A percentile compares a stretch with the other conserved stretches of the same genome.
These are phyloP conservation scores for Hephaestus fuliginosus DNA, from an alignment of 2,797 vertebrate species.

Conservation along the genomic window DNA sequence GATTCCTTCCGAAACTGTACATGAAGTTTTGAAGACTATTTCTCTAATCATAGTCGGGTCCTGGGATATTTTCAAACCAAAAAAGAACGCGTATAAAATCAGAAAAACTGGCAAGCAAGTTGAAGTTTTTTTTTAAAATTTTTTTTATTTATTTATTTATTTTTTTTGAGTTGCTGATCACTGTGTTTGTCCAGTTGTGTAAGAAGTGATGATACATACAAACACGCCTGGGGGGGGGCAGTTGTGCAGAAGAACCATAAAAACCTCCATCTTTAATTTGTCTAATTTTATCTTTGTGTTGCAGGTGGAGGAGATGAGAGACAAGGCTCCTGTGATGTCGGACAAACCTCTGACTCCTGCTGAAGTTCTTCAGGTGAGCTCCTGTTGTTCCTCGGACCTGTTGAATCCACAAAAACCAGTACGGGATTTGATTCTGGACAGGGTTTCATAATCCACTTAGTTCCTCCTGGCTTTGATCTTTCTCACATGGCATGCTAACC, in stretches of 20 bases:
- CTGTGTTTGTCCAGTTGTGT: neutral
- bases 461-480: constrained; percentile 37
- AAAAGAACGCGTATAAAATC: neutral
- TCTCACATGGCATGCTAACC: constrained; percentile 57
- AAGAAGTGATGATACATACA: neutral
- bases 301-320: constrained; percentile 84
- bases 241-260: neutral
- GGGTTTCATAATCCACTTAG: constrained; percentile 53
- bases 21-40: neutral
- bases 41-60: neutral
- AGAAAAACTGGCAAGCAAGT: neutral
- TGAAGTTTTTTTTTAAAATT: no score
- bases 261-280: neutral
- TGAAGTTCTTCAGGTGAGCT: constrained; percentile 86
- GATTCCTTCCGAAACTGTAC: neutral
- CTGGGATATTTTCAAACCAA: neutral
- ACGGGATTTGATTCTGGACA: constrained; percentile 1
- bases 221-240: no score
- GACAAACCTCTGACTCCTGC: constrained; percentile 85
- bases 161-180: neutral
- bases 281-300: constrained; percentile 19
- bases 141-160: no score
- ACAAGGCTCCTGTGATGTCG: constrained; percentile 74
- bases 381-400: neutral
- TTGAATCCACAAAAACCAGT: constrained; percentile 39